phyloP scores from a whole-genome alignment of 2,113 vertebrate genomes.

The Microcebus griseorufus region DNA sequence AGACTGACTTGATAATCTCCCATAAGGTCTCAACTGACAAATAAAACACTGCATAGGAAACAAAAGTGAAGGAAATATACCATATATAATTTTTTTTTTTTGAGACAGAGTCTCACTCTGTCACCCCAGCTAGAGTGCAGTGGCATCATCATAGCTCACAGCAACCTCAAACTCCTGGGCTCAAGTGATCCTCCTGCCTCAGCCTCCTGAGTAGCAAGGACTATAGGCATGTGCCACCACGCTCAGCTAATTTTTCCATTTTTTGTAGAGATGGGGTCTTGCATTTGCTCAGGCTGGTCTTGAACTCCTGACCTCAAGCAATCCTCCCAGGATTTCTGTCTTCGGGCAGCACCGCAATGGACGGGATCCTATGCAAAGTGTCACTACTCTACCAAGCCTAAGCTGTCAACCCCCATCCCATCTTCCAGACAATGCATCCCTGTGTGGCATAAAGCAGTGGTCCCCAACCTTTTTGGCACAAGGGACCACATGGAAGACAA shows the following conservation, averaged over 20 bases:
- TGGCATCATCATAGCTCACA: no score
- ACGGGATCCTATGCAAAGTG: accelerated
- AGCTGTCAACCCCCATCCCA: neutral
- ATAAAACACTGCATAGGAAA: neutral
- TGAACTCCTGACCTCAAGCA: no score
- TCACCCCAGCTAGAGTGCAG: no score
- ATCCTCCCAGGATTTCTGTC: neutral
- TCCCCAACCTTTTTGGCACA: no score
- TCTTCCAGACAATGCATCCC: neutral
- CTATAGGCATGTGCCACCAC: no score
- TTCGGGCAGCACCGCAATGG: neutral
- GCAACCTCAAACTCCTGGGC: no score
- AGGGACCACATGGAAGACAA: no score
- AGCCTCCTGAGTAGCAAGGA: no score
- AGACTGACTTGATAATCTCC: neutral
- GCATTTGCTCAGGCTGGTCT: no score
- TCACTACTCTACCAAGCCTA: neutral
- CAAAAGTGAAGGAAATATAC: neutral
- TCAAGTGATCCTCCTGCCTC: no score
- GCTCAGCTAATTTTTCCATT: no score
- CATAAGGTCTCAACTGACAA: neutral
- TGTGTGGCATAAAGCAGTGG: neutral
- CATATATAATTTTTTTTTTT: neutral
- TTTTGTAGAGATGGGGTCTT: no score
- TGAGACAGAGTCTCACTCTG: neutral